Conservation (phyloP, 64 coral and sea anemone genomes). For the Porites australiensis region DNA sequence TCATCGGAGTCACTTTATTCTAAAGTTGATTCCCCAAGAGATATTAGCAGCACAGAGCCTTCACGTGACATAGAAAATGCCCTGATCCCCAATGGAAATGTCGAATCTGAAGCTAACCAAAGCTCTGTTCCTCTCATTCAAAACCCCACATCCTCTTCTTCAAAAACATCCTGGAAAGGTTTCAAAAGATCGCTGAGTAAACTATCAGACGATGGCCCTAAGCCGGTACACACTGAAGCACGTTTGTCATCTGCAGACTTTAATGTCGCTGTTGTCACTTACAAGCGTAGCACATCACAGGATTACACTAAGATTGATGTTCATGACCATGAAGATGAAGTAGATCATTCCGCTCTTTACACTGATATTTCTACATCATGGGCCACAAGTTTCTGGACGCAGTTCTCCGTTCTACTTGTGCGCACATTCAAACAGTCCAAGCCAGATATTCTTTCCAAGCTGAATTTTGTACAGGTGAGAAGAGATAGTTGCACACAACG, state of each 20-base stretch:
- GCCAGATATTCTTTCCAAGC: constrained; percentile 91
- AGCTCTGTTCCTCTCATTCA: constrained; percentile 1
- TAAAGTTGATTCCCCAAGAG: background rate
- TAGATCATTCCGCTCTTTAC: constrained; percentile 72
- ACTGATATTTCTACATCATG: constrained; percentile 73
- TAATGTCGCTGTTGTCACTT: constrained; percentile 26
- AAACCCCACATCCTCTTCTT: background rate
- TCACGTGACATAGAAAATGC: background rate
- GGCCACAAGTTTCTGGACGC: constrained; percentile 96
- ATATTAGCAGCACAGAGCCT: background rate
- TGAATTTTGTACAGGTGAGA: constrained; percentile 84
- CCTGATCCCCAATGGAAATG: background rate
- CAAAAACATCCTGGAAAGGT: background rate
- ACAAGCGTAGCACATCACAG: constrained; percentile 27
- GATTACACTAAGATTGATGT: constrained; percentile 43
- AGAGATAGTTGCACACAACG: too few relatives aligned
- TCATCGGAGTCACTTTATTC: background rate
- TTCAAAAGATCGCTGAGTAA: constrained; percentile 4
- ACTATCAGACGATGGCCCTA: background rate
- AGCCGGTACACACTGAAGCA: constrained; percentile 12
- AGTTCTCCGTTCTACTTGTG: constrained; percentile 83
- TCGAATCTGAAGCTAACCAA: background rate
- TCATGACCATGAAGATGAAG: constrained; percentile 61
- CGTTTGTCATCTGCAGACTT: constrained; percentile 14
- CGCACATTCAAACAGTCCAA: constrained; percentile 95